Evolutionary conservation across 2,888 invertebrate species (phyloP), one percentile per base, ranked within the genome.

Genomic region (Stomorhina lunata): DNA sequence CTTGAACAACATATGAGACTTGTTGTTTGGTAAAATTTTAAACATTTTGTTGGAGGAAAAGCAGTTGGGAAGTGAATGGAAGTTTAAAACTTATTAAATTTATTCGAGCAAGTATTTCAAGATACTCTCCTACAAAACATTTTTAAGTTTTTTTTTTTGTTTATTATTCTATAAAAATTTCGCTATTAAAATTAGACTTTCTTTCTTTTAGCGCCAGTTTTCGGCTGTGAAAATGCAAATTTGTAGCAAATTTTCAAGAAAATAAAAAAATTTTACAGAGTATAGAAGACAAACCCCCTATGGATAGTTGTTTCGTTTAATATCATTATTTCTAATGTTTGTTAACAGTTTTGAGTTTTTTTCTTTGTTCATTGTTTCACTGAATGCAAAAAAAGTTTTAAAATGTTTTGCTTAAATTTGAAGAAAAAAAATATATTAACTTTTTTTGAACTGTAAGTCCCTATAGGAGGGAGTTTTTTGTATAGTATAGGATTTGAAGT

Each of bases 181-280:
- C 65, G 12, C 6, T 32, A 55, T 71, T 50, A 65, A 40, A 45
- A 25, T 37, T 17, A 34, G 15, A 50, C 20, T 48, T 61, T 53
- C 17, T 48, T 40, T n/a, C n/a, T n/a, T n/a, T n/a, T n/a, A 5
- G 22, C 37, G n/a, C 25, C 2, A 25, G 12, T 6, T 4, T 55
- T 57, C n/a, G 2, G n/a, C 43, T 45, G 27, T 20, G 12, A 45
- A 72, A 72, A 77, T 81, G 71, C 61, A 77, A 81, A 81, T 81
- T 81, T 81, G 66, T 81, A 34, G 72, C 77, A 81, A 77, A 81
- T 81, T 81, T 81, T 72, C 76, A 48, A 50, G 37, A 63, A 53
- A 27, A 45, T 9, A 22, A 40, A 37, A 37, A 43, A 55, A 50
- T 6, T 22, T 27, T 4, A 59, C 27, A 55, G 22, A 9, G 6